Conservation (phyloP, 2,888 invertebrate genomes). For the Andrena trimmerana region DNA sequence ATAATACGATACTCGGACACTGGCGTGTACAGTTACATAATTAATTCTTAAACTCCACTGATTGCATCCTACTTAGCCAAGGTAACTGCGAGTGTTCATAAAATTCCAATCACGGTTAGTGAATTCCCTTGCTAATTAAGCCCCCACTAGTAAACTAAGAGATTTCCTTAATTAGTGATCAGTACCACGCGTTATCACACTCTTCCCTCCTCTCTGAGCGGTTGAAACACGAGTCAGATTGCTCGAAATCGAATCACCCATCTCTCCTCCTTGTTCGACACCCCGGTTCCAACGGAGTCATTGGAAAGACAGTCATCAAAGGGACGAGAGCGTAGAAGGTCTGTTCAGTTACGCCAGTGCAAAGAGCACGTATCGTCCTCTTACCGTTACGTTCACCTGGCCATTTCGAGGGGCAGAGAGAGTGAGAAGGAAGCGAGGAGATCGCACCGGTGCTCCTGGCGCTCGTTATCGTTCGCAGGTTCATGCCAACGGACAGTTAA, state of each 20-base stretch:
- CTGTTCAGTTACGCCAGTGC: constrained; percentile 62
- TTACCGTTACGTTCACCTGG: constrained; percentile 74
- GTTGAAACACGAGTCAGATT: not conserved
- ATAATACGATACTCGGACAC: not conserved
- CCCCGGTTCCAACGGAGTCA: too few species aligned
- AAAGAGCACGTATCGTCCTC: constrained; percentile 59
- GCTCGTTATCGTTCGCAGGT: constrained; percentile 80
- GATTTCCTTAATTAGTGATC: not conserved
- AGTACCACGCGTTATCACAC: not conserved
- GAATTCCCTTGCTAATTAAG: constrained; percentile 5
- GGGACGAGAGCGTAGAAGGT: constrained; percentile 21
- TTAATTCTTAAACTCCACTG: constrained; percentile 8
- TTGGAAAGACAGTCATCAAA: not conserved
- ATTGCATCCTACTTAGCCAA: constrained; percentile 8
- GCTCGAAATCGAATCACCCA: not conserved
- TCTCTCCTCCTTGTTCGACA: not conserved
- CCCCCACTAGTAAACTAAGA: not conserved
- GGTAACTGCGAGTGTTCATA: constrained; percentile 11
- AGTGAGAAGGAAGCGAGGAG: constrained; percentile 44
- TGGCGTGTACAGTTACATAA: constrained; percentile 1
- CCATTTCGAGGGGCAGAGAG: constrained; percentile 25
- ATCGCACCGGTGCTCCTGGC: constrained; percentile 53
- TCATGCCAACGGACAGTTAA: constrained; percentile 84
- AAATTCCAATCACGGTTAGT: not conserved
- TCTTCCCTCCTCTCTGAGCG: not conserved